A percentile compares a stretch with the other conserved stretches of the same genome.
These are phyloP conservation scores for Prorops nasuta DNA, from an alignment of 1,140 invertebrate species.

Conservation along the genomic window DNA sequence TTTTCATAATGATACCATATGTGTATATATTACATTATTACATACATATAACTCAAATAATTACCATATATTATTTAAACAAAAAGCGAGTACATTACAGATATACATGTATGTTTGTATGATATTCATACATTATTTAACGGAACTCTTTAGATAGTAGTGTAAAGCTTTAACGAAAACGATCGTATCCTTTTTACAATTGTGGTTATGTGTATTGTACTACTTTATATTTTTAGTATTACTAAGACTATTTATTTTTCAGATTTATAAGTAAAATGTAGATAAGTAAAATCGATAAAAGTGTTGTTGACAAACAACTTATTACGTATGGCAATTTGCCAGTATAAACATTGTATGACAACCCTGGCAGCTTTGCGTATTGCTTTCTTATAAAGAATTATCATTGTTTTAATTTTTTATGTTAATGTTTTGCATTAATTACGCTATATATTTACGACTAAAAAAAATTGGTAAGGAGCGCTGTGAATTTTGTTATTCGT, in stretches of 20 bases:
- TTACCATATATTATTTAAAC: constrained; percentile 6
- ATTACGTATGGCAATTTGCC: constrained; percentile 29
- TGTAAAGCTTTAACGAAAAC: constrained; percentile 6
- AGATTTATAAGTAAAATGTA: constrained; percentile 25
- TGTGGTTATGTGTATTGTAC: constrained; percentile 8
- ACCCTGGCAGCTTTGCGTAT: constrained; percentile 8
- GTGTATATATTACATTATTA: constrained; percentile 4
- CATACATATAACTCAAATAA: constrained; percentile 1
- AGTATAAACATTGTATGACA: constrained; percentile 18
- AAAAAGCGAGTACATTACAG: no score
- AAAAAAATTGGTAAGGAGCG: no score
- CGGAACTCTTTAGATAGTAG: constrained; percentile 4
- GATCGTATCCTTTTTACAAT: no score
- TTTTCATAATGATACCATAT: constrained; percentile 6
- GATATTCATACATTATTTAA: constrained; percentile 21
- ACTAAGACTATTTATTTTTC: constrained; percentile 33
- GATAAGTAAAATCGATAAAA: constrained; percentile 24
- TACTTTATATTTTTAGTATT: constrained; percentile 24
- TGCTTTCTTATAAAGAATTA: no score
- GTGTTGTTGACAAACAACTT: constrained; percentile 26
- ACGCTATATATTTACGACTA: no score
- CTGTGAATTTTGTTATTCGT: no score
- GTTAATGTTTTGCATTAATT: no score
- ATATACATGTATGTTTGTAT: constrained; percentile 17
- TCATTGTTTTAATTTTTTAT: no score